Evolutionary conservation across 1,140 invertebrate genomes (phyloP), one percentile per base, ranked within the genome.

Genomic region (Drosophila lowei): DNA sequence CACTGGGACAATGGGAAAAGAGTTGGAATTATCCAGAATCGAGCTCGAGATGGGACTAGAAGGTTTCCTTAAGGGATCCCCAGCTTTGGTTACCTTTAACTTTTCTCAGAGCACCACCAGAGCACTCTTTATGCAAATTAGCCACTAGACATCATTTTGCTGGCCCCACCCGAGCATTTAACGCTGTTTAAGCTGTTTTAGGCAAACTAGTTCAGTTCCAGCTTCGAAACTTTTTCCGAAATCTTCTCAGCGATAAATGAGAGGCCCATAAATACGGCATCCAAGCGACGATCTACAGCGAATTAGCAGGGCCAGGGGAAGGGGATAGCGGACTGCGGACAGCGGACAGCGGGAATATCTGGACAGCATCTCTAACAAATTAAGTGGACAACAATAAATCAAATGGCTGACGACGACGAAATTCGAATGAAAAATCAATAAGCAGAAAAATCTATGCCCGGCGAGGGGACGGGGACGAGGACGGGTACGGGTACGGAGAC

Each of bases 401-500:
- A 88, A 66, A 70, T 60, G 62, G 60, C 78, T 79, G 74, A 83
- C 79, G 83, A 86, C 84, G 79, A 86, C 84, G 79, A 88, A 88
- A 83, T 88, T 88, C 84, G 74, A 88, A 83, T 88, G 83, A 88
- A 88, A 88, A 88, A 88, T 88, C 83, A 88, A 88, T 88, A 88
- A 79, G 75, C 78, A 64, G 61, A 78, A 86, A 83, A 79, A 65
- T 86, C 83, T 86, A 86, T 86, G 18, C 76, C 59, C 34, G 44
- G 47, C 46, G 56, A 48, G 63, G 50, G 65, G 25, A 62, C 41
- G 52, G 52, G 55, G 53, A 52, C 56, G 60, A 42, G 56, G 57
- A 55, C n/a, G 25, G 15, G 59, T 18, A 8, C 7, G 28, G 28
- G 7, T 6, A 7, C 7, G 28, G 28, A 7, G 11, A 60, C 18